A percentile compares a stretch with the other conserved stretches of the same genome.
Evolutionary conservation across 2,888 invertebrate species (phyloP).

Genomic region (Dasypogon diadema): DNA sequence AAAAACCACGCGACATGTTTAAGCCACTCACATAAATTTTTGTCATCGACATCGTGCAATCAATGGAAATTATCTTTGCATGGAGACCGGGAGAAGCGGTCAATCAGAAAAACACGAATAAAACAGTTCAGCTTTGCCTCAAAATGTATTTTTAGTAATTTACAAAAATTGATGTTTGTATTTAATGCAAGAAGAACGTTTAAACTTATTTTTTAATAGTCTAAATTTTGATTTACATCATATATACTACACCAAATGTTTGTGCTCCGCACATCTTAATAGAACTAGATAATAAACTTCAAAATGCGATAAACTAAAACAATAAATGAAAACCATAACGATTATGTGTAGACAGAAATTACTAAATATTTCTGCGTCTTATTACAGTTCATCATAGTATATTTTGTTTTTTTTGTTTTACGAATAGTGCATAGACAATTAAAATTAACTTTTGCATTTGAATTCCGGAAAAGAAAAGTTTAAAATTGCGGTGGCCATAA

Average conservation of each 20-base stretch:
- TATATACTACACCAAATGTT: background rate
- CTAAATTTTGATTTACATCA: background rate
- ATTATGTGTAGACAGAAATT: too few species aligned
- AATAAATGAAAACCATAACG: too few species aligned
- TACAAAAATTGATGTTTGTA: background rate
- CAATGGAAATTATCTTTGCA: too few species aligned
- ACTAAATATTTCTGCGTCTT: too few species aligned
- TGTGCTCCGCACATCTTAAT: background rate
- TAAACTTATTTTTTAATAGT: background rate
- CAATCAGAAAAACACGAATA: too few species aligned
- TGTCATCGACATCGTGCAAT: too few species aligned
- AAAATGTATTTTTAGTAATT: background rate
- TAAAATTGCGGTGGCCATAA: background rate
- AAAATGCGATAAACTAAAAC: too few species aligned
- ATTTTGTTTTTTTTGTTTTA: too few species aligned
- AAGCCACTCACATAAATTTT: too few species aligned
- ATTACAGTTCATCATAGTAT: too few species aligned
- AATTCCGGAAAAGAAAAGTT: background rate
- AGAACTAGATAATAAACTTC: background rate
- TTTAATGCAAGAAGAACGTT: background rate
- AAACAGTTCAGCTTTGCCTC: background rate
- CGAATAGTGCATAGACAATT: background rate
- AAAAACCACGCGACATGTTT: too few species aligned
- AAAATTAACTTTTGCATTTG: background rate
- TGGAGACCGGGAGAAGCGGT: too few species aligned